Evolutionary conservation across 2,797 vertebrate species (phyloP), one percentile per base, ranked within the genome.

Genomic region (Bradypodion pumilum): DNA sequence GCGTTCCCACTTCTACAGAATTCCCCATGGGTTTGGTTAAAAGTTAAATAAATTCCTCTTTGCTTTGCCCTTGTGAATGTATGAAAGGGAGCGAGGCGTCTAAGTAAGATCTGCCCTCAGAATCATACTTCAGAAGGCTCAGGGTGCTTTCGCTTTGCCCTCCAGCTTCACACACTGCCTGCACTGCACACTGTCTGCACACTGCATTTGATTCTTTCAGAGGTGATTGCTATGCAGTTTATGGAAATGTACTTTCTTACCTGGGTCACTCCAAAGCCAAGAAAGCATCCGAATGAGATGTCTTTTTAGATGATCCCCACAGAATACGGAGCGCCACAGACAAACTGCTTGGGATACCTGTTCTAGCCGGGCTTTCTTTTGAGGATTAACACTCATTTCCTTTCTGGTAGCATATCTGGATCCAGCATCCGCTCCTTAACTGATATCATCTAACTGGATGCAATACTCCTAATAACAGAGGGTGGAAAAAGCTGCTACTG

Each of bases 361-460:
- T 89, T 93, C 90, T 85, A 92, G 84, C 79, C 87, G 85, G 87
- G 89, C 88, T 84, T 88, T 89, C 91, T 69, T 63, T 80, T 85
- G 93, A 95, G 94, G 90, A 94, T 89, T 93, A 92, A 93, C 95
- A 96, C 94, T 95, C 93, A 95, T 95, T 95, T 96, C 95, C 88
- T 93, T 93, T 90, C 82, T 76, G 87, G 93, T 93, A 88, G 87
- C 83, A 87, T 90, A 89, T 86, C 86, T 94, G 93, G 92, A 89
- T 89, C 87, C 75, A 65, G 62, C 81, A 80, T 87, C 69, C 86
- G 90, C 92, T 87, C 90, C 29, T 87, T 62, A 72, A 90, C 92
- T 89, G 0, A 7, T 56, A 21, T 90, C 88, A 87, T 82, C 4
- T 68, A 87, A 3, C 6, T 87, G 84, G 8, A 6, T 89, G 87